These are phyloP conservation scores for Glaucomys volans DNA, from an alignment of 2,113 vertebrate genomes.

Conservation along the genomic window DNA sequence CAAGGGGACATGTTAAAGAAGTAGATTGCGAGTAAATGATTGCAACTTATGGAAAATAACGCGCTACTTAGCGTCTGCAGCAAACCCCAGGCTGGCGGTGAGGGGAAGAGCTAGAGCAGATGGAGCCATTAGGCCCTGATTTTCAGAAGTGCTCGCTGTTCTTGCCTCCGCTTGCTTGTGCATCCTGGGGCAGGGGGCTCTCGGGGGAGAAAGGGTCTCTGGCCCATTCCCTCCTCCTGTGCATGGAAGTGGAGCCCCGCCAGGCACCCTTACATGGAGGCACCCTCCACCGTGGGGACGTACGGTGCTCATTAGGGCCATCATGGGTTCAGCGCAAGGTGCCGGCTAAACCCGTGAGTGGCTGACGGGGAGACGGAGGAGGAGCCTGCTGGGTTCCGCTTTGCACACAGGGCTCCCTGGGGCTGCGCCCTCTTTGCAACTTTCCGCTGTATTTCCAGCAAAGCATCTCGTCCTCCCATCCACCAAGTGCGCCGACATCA, in stretches of 20 bases:
- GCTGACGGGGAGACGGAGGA: constrained; percentile 62
- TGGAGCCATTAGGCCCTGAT: constrained; percentile 88
- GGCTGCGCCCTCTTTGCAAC: constrained; percentile 22
- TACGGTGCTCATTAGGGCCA: not conserved
- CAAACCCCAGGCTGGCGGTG: constrained; percentile 87
- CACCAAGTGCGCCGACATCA: not conserved
- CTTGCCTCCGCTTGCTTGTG: constrained; percentile 64
- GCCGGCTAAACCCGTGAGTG: not conserved
- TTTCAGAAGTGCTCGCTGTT: constrained; percentile 80
- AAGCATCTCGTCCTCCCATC: not conserved
- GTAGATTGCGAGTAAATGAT: constrained; percentile 87
- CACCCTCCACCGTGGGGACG: not conserved
- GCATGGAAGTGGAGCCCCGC: not conserved
- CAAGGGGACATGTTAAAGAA: constrained; percentile 86
- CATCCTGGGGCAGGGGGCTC: not conserved
- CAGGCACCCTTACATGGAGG: not conserved
- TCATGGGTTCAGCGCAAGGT: not conserved
- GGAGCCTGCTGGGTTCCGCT: constrained; percentile 25
- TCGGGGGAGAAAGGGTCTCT: not conserved
- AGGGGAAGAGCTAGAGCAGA: constrained; percentile 86
- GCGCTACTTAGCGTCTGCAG: constrained; percentile 87
- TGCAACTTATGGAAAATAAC: constrained; percentile 89
- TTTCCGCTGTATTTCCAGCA: not conserved
- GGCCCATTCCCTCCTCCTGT: not conserved
- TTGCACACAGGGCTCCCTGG: constrained; percentile 23